Evolutionary conservation across 2,113 vertebrate genomes (phyloP).

Genomic region (Ornithorhynchus anatinus): DNA sequence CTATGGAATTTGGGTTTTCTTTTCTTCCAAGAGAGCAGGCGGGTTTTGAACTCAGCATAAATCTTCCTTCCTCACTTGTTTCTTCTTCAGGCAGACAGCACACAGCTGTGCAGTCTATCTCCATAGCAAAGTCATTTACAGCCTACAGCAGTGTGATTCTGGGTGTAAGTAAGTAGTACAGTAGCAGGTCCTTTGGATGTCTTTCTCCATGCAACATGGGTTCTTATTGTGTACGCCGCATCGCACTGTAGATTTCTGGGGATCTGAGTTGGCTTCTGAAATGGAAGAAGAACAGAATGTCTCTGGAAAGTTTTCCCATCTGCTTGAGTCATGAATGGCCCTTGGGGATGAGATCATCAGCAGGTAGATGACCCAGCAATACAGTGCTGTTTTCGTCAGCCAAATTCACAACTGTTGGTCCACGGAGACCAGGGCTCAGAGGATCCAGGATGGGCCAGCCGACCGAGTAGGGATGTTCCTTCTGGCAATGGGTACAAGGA

Average conservation of each 20-base stretch:
- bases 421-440: background rate
- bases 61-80: background rate
- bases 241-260: background rate
- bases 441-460: background rate
- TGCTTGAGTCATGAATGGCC: conserved; percentile 1
- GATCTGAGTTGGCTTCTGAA: conserved; percentile 22
- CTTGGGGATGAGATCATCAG: conserved; percentile 36
- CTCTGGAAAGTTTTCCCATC: conserved; percentile 25
- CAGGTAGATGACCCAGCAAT: conserved; percentile 39
- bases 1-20: background rate
- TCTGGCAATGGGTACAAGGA: background rate
- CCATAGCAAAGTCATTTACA: background rate
- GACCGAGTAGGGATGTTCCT: conserved; percentile 21
- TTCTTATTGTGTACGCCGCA: background rate
- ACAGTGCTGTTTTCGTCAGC: background rate
- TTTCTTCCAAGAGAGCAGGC: background rate
- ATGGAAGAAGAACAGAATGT: conserved; percentile 8
- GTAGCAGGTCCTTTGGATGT: background rate
- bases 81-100: background rate
- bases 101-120: background rate
- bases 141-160: background rate
- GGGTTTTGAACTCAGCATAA: background rate
- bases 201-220: background rate
- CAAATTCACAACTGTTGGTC: conserved; percentile 1
- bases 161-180: rapidly evolving